Evolutionary conservation across 2,888 invertebrate genomes (phyloP).

Genomic region (Anoplius nigerrimus): DNA sequence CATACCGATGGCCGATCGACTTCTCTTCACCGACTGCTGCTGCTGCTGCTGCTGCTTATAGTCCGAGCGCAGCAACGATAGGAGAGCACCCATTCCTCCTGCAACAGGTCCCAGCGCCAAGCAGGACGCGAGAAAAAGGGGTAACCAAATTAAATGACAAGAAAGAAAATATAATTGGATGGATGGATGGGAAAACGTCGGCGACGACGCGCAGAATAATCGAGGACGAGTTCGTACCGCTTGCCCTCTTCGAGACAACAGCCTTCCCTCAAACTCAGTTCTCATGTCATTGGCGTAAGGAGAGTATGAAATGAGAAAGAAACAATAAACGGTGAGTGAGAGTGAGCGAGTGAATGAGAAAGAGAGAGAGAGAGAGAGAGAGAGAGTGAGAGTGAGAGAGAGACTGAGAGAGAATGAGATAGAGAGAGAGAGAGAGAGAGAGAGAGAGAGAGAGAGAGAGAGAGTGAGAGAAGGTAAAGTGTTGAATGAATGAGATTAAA

Average conservation of each 20-base stretch:
- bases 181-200: slow-evolving; percentile 7
- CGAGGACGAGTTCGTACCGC: background rate
- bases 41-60: slow-evolving; percentile 63
- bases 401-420: background rate
- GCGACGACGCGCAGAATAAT: background rate
- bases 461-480: slow-evolving; percentile 28
- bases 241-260: no score
- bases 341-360: background rate
- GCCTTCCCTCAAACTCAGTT: no score
- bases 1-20: slow-evolving; percentile 24
- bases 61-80: slow-evolving; percentile 70
- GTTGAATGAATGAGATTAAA: slow-evolving; percentile 57
- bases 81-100: slow-evolving; percentile 71
- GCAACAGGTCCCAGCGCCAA: slow-evolving; percentile 69
- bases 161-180: slow-evolving; percentile 7
- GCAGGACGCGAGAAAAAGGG: slow-evolving; percentile 56
- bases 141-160: slow-evolving; percentile 44
- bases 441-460: background rate
- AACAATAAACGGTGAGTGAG: no score
- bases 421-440: background rate
- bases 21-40: slow-evolving; percentile 44
- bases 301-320: background rate
- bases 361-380: background rate
- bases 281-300: background rate
- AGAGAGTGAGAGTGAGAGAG: background rate